phyloP scores from a whole-genome alignment of 2,113 vertebrate genomes.

The Camelus bactrianus region DNA sequence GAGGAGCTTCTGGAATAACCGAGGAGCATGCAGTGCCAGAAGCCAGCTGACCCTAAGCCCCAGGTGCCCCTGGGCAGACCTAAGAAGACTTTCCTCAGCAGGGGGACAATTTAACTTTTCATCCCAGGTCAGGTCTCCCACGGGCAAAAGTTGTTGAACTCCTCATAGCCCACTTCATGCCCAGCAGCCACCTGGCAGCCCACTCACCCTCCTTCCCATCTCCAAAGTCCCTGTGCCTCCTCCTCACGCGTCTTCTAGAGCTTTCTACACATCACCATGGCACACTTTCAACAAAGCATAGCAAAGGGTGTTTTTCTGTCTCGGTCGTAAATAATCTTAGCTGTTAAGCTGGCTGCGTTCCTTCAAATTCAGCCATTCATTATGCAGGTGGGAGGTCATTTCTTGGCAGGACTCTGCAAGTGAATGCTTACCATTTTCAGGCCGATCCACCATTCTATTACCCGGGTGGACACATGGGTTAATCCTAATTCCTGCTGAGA shows the following conservation, averaged over 20 bases:
- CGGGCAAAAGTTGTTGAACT: neutral
- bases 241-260: neutral
- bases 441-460: neutral
- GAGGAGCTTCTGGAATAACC: neutral
- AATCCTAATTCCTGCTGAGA: neutral
- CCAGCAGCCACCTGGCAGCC: neutral
- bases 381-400: neutral
- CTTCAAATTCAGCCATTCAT: neutral
- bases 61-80: neutral
- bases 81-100: neutral
- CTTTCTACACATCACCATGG: slow-evolving; percentile 8
- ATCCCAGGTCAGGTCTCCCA: neutral
- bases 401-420: neutral
- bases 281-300: slow-evolving; percentile 34
- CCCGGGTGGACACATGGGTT: neutral
- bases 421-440: neutral
- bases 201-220: neutral
- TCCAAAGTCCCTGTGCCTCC: neutral
- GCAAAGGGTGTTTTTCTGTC: slow-evolving; percentile 39
- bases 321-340: slow-evolving; percentile 19
- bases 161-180: neutral
- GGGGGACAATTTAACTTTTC: neutral
- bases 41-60: neutral
- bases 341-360: neutral
- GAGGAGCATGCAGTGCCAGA: neutral